These are phyloP conservation scores for Rhagoletis pomonella DNA, from an alignment of 1,140 invertebrate genomes.

Conservation along the genomic window DNA sequence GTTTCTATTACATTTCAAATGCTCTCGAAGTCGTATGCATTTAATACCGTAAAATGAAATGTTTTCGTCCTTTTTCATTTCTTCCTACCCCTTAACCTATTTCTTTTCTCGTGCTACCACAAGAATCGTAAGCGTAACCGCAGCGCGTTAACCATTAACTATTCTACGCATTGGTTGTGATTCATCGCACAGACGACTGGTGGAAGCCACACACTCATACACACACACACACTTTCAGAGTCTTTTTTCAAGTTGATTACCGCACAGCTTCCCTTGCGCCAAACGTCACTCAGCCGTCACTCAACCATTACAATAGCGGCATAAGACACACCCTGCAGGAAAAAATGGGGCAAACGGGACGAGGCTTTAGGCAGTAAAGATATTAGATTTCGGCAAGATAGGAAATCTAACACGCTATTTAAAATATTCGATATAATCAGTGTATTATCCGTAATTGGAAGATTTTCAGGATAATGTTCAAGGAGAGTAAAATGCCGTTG, in stretches of 20 bases:
- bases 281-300: conserved; percentile 45
- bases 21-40: conserved; percentile 59
- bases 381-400: too few relatives aligned
- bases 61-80: conserved; percentile 43
- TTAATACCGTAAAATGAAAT: conserved; percentile 73
- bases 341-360: background rate
- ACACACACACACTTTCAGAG: background rate
- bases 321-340: background rate
- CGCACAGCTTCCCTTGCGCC: conserved; percentile 2
- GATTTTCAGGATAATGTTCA: too few relatives aligned
- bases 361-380: too few relatives aligned
- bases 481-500: too few relatives aligned
- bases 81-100: background rate
- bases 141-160: conserved; percentile 67
- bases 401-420: too few relatives aligned
- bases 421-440: too few relatives aligned
- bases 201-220: background rate
- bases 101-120: background rate
- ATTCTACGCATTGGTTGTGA: conserved; percentile 55
- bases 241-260: background rate
- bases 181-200: background rate
- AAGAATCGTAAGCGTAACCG: conserved; percentile 71
- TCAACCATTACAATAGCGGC: background rate
- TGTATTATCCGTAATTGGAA: too few relatives aligned
- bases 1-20: conserved; percentile 37